Percentiles rank a stretch among this genome's conserved stretches.
Conservation (phyloP, 1,140 invertebrate species). For the Drosophila pallidifrons region DNA sequence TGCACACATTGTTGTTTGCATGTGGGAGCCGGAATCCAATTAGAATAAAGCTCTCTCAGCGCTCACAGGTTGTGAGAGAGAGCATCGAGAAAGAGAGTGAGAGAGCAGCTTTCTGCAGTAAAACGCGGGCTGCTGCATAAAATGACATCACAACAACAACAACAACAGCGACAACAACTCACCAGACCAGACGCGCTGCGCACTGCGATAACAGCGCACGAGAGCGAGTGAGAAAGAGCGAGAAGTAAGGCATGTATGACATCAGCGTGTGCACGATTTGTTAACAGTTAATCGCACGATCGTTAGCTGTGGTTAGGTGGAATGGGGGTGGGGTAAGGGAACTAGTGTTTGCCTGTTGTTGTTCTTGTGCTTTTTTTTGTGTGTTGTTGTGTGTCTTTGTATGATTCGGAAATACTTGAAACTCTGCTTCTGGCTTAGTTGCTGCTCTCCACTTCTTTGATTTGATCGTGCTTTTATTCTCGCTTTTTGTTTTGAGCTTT, state of each 20-base stretch:
- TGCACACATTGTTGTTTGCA: conserved; percentile 29
- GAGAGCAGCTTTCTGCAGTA: conserved; percentile 31
- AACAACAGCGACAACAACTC: neutral
- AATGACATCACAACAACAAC: conserved; percentile 54
- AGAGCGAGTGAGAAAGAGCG: conserved; percentile 37
- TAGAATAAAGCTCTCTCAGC: conserved; percentile 60
- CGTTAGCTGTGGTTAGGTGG: conserved; percentile 6
- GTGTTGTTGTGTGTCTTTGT: neutral
- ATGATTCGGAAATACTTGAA: conserved; percentile 48
- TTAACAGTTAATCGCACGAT: conserved; percentile 78
- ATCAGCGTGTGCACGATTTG: conserved; percentile 82
- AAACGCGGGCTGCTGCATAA: conserved; percentile 31
- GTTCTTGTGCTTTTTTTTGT: neutral
- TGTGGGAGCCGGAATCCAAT: conserved; percentile 64
- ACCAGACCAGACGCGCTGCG: conserved; percentile 30
- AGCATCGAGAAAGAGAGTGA: conserved; percentile 22
- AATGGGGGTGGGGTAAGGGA: neutral
- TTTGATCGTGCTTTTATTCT: conserved; percentile 23
- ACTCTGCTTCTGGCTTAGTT: neutral
- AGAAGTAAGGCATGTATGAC: conserved; percentile 61
- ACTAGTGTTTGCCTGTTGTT: neutral
- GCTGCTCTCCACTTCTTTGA: neutral
- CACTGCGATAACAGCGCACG: conserved; percentile 46
- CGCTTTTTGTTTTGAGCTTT: conserved; percentile 38
- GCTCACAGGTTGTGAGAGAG: conserved; percentile 15